A percentile compares a stretch with the other conserved stretches of the same genome.
Conservation (phyloP, 2,888 invertebrate genomes). For the Euspilapteryx auroguttella region DNA sequence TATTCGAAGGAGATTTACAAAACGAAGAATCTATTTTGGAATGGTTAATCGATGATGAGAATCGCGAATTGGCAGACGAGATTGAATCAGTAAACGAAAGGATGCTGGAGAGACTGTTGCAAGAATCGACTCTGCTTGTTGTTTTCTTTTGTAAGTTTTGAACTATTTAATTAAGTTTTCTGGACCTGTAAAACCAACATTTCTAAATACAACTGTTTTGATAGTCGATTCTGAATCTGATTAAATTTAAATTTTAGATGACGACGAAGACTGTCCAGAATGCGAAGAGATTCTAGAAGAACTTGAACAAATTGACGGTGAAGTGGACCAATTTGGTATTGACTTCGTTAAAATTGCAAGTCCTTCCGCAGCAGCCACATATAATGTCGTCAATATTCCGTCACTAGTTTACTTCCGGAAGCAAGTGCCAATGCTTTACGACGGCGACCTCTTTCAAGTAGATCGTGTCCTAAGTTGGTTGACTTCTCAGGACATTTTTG, state of each 20-base stretch:
- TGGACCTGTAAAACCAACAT: too few species aligned
- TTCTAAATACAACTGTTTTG: too few species aligned
- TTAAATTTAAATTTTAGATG: constrained; percentile 30
- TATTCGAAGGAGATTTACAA: constrained; percentile 90
- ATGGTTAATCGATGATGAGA: constrained; percentile 92
- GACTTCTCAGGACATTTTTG: constrained; percentile 92
- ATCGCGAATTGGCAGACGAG: constrained; percentile 89
- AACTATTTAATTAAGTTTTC: too few species aligned
- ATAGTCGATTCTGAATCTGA: too few species aligned
- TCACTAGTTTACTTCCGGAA: constrained; percentile 85
- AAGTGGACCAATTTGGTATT: constrained; percentile 90
- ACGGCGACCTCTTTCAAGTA: constrained; percentile 86
- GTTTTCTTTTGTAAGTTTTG: constrained; percentile 91
- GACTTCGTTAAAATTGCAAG: constrained; percentile 92
- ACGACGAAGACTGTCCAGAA: constrained; percentile 88
- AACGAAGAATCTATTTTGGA: constrained; percentile 90
- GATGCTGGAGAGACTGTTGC: constrained; percentile 83
- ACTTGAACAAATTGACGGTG: constrained; percentile 92
- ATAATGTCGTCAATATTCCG: constrained; percentile 81
- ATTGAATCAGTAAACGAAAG: constrained; percentile 90
- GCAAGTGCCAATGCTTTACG: constrained; percentile 82
- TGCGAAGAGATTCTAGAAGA: constrained; percentile 90
- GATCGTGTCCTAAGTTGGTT: constrained; percentile 86
- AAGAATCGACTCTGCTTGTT: constrained; percentile 83
- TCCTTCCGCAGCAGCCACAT: constrained; percentile 77